Evolutionary conservation across 2,888 invertebrate species (phyloP).

Genomic region (Scaptomyza parva): DNA sequence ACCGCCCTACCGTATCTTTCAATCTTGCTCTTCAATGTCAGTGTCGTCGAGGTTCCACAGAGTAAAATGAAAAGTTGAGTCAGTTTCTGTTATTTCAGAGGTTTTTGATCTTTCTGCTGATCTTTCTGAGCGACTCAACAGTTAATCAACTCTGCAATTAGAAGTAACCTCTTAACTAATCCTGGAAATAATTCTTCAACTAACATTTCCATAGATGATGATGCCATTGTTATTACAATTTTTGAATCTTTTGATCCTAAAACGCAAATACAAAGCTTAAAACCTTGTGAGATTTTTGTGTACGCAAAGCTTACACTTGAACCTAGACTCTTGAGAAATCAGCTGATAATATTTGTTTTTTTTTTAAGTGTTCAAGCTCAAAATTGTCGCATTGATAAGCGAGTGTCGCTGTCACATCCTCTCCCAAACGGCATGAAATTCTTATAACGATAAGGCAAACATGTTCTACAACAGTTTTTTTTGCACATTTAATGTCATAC

Average conservation of each 20-base stretch:
- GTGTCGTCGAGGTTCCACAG: constrained; percentile 17
- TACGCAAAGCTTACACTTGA: not conserved
- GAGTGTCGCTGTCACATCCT: constrained; percentile 25
- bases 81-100: no score
- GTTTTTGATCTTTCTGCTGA: no score
- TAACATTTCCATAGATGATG: no score
- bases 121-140: no score
- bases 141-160: no score
- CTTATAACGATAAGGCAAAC: constrained; percentile 47
- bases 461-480: constrained; percentile 32
- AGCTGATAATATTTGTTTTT: constrained; percentile 1
- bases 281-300: not conserved
- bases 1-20: not conserved
- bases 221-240: no score
- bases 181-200: no score
- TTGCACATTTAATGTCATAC: constrained; percentile 9
- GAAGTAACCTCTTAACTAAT: no score
- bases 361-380: constrained; percentile 10
- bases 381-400: constrained; percentile 30
- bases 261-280: no score
- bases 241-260: no score
- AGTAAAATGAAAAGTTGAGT: no score
- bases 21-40: constrained; percentile 41
- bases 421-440: constrained; percentile 6
- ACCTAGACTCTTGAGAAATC: constrained; percentile 19